phyloP scores from a whole-genome alignment of 1,140 invertebrate species.

The Lepeophtheirus salmonis region DNA sequence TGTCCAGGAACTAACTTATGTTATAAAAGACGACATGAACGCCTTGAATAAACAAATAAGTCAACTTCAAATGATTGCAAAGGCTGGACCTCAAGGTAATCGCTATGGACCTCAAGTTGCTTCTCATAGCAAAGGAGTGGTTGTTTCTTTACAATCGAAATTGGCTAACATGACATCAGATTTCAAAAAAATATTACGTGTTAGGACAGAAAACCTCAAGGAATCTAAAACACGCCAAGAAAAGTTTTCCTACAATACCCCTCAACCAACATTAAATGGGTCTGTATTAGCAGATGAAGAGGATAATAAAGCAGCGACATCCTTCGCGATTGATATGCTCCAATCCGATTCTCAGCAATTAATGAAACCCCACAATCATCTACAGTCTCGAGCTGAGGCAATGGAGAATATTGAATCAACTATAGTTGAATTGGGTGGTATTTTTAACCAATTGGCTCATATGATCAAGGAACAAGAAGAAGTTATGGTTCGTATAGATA shows the following conservation, averaged over 20 bases:
- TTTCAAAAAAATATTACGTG: constrained; percentile 82
- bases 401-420: constrained; percentile 99
- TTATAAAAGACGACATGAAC: constrained; percentile 88
- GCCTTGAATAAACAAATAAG: constrained; percentile 88
- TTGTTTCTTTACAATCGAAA: constrained; percentile 79
- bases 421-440: constrained; percentile 94
- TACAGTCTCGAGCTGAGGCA: constrained; percentile 77
- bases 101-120: constrained; percentile 56
- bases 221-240: constrained; percentile 9
- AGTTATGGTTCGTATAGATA: constrained; percentile 71
- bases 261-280: neutral
- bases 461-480: constrained; percentile 99
- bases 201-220: constrained; percentile 50
- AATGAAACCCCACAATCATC: constrained; percentile 49
- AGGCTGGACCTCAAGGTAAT: constrained; percentile 28
- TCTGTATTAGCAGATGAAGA: constrained; percentile 5
- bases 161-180: constrained; percentile 88
- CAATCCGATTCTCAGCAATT: neutral
- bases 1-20: constrained; percentile 91
- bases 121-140: constrained; percentile 88
- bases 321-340: neutral
- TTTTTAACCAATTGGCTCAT: constrained; percentile 90
- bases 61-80: constrained; percentile 51
- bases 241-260: neutral
- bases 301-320: neutral